Evolutionary conservation across 1,140 invertebrate species (phyloP), one percentile per base, ranked within the genome.

Genomic region (Drosophila melanogaster): DNA sequence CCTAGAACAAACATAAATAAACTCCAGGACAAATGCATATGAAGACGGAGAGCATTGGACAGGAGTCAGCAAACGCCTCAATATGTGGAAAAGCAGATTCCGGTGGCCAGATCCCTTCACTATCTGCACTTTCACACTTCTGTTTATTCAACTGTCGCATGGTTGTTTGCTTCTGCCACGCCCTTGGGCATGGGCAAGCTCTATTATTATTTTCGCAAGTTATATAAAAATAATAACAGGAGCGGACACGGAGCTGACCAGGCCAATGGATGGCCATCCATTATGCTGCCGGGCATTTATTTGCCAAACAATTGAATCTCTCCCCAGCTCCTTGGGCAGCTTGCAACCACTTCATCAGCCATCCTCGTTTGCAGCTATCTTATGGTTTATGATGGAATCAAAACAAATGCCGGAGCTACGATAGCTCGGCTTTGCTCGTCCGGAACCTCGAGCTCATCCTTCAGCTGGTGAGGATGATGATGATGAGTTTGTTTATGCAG

Each of bases 181-280:
- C 54, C 60, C 50, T 24, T 8, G 50, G 54, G 15, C 35, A 15
- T 12, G 43, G 50, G 8, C 33, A 10, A 17, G 77, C 65, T 83
- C 80, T 87, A 87, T 87, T 87, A 89, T 87, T 87, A 87, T 87
- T 87, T 87, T 87, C 79, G 65, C 84, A 87, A 87, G 84, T 89
- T 87, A 84, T 87, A 87, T 89, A 87, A 87, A 89, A 87, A 87
- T 87, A 87, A 87, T 87, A 87, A 84, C 71, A 70, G 64, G 59
- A 51, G 35, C 55, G 71, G 55, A 66, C 61, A 59, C 33, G 22
- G 35, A 57, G 67, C 62, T 77, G 66, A 71, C 67, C 83, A 79
- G 33, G 58, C 58, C 37, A 24, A 24, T 66, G 64, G 64, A 50
- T 70, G 41, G 51, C 69, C 77, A 74, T 73, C 81, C 81, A 86